A percentile compares a stretch with the other conserved stretches of the same genome.
Conservation (phyloP, 2,113 vertebrate species). For the Pseudorasbora parva region DNA sequence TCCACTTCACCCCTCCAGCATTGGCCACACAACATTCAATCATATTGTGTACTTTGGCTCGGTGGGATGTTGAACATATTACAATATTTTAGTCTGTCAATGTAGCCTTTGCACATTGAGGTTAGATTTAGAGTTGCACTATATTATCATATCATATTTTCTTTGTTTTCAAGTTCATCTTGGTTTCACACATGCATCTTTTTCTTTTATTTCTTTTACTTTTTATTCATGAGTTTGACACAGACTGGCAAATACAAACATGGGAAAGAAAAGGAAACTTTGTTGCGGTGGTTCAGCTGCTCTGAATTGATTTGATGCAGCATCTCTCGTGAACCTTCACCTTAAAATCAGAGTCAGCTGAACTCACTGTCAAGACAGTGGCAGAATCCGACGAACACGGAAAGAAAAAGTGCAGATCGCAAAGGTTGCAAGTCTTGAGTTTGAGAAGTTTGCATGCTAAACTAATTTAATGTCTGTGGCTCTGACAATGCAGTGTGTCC, state of each 20-base stretch:
- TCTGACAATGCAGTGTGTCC: conserved; percentile 51
- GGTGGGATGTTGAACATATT: not conserved
- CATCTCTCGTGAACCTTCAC: conserved; percentile 9
- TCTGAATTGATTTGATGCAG: conserved; percentile 4
- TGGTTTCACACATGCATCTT: conserved; percentile 5
- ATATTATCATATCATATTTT: not conserved
- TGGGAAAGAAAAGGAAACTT: not conserved
- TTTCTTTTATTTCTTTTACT: not conserved
- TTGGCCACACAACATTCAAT: conserved; percentile 76
- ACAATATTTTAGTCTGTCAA: too few species aligned
- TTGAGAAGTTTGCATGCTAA: conserved; percentile 33
- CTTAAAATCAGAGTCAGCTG: conserved; percentile 18
- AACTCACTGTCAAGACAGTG: not conserved
- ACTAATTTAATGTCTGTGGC: conserved; percentile 49
- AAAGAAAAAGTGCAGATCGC: not conserved
- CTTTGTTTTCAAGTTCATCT: not conserved
- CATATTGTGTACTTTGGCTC: conserved; percentile 62
- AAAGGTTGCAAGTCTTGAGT: not conserved
- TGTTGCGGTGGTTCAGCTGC: not conserved
- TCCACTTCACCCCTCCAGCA: conserved; percentile 72
- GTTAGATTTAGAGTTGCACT: not conserved
- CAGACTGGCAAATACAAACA: not conserved
- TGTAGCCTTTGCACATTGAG: not conserved
- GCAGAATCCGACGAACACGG: not conserved
- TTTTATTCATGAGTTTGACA: conserved; percentile 14